Base-by-base conservation (phyloP, 2,888 invertebrate genomes). In the Drosophila helvetica region DNA sequence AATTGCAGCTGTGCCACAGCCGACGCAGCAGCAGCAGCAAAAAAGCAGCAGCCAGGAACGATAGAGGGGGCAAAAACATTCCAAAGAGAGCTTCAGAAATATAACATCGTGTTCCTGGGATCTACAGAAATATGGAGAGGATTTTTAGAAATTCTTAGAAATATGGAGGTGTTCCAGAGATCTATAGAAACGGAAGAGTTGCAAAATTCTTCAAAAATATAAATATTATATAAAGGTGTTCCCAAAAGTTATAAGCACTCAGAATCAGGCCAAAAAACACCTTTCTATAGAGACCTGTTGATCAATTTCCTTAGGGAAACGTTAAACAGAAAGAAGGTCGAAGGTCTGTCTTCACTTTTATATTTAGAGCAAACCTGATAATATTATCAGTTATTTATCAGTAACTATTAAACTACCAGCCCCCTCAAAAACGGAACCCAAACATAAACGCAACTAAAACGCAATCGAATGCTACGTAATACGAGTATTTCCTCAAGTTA, bases 1-100 rank as follows among this genome's bases (percentile, higher is more conserved):
- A 43, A 57, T 65, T 65, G 65, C 73, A 71, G 60, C 58, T 61
- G 46, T 9, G 46, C 57, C 57, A 52, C 22, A 42, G 19, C 54
- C n/a, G n/a, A 15, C 38, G 38, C 38, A 38, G 12, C 30, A 30
- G 6, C 15, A 38, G 38, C 15, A 38, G 1, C 15, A 15, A 6
- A 27, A 5, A 5, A 38, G 38, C 15, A n/a, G 4, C 15, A 38
- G 15, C 38, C 38, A 38, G 38, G 6, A 38, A 38, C 15, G 15
- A n/a, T n/a, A 15, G 38, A 15, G 15, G 15, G 6, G 8, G 25
- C 7, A 12, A 27, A 10, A 12, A 33, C 17, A 51, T 51, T 38
- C 38, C 38, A 7, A 38, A 38, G 38, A 38, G 38, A 38, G 38
- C 6, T 38, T 15, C 15, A 7, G 38, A 15, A 38, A 7, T 6